Percentiles rank a stretch among this genome's conserved stretches.
Evolutionary conservation across 2,797 vertebrate genomes (phyloP).

Genomic region (Aeoliscus strigatus): DNA sequence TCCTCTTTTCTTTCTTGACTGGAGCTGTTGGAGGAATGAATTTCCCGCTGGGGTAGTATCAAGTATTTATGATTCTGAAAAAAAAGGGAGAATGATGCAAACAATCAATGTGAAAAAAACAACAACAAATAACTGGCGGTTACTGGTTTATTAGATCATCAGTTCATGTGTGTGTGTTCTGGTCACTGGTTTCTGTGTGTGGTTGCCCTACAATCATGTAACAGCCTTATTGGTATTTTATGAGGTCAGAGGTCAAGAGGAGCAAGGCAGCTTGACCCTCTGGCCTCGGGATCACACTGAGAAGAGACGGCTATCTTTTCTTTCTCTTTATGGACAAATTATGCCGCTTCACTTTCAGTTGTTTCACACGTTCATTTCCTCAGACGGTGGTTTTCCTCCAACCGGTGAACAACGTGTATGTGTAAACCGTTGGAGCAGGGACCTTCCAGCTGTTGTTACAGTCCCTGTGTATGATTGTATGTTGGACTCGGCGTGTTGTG

Average conservation of each 20-base stretch:
- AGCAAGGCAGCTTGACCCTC: slow-evolving; percentile 37
- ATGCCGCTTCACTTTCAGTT: slow-evolving; percentile 11
- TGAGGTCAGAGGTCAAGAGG: slow-evolving; percentile 62
- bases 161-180: slow-evolving; percentile 11
- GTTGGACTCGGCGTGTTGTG: too few species aligned
- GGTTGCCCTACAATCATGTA: slow-evolving; percentile 45
- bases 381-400: slow-evolving; percentile 9
- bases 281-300: slow-evolving; percentile 39
- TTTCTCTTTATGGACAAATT: slow-evolving; percentile 40
- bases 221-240: slow-evolving; percentile 58
- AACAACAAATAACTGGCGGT: too few species aligned
- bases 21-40: too few species aligned
- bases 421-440: slow-evolving; percentile 22
- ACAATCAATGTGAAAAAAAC: too few species aligned
- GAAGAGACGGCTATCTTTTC: slow-evolving; percentile 52
- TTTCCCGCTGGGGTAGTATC: too few species aligned
- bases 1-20: too few species aligned
- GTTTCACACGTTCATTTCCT: slow-evolving; percentile 9
- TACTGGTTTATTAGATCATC: too few species aligned
- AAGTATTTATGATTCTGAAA: too few species aligned
- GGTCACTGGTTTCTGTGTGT: slow-evolving; percentile 35
- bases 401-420: slow-evolving; percentile 5
- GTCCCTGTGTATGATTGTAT: too few species aligned
- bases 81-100: too few species aligned
- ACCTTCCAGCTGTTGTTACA: too few species aligned